These are phyloP conservation scores for Fratercula arctica DNA, from an alignment of 2,797 vertebrate species.

Conservation along the genomic window DNA sequence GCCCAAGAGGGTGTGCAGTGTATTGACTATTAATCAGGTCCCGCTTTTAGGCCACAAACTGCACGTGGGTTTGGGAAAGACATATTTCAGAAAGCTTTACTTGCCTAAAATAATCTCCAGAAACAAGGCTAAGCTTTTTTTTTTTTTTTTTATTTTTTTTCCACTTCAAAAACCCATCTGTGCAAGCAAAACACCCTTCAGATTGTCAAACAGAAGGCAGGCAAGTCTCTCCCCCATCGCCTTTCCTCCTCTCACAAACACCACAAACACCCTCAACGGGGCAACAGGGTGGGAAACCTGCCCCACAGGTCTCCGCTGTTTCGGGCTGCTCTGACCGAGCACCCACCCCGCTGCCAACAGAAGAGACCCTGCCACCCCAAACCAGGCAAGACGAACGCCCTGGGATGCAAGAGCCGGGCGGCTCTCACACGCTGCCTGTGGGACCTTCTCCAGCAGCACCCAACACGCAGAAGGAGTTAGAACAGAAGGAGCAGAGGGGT, in stretches of 20 bases:
- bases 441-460: neutral
- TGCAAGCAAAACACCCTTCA: slow-evolving; percentile 47
- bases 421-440: neutral
- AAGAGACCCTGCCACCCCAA: neutral
- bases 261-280: slow-evolving; percentile 31
- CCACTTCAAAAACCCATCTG: slow-evolving; percentile 38
- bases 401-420: neutral
- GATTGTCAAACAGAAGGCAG: slow-evolving; percentile 53
- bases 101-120: slow-evolving; percentile 37
- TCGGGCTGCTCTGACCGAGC: neutral
- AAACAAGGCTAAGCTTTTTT: neutral
- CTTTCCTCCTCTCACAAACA: neutral
- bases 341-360: neutral
- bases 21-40: slow-evolving; percentile 44
- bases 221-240: neutral
- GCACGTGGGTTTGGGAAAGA: slow-evolving; percentile 20
- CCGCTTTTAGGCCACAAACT: slow-evolving; percentile 49
- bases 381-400: neutral
- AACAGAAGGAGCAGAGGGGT: neutral
- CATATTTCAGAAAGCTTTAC: slow-evolving; percentile 36
- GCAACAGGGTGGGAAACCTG: slow-evolving; percentile 13
- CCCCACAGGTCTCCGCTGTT: neutral
- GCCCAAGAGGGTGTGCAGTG: neutral
- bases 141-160: neutral
- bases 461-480: neutral